These are phyloP conservation scores for Neolamprologus sp. DNA, from an alignment of 2,113 vertebrate genomes.

Conservation along the genomic window DNA sequence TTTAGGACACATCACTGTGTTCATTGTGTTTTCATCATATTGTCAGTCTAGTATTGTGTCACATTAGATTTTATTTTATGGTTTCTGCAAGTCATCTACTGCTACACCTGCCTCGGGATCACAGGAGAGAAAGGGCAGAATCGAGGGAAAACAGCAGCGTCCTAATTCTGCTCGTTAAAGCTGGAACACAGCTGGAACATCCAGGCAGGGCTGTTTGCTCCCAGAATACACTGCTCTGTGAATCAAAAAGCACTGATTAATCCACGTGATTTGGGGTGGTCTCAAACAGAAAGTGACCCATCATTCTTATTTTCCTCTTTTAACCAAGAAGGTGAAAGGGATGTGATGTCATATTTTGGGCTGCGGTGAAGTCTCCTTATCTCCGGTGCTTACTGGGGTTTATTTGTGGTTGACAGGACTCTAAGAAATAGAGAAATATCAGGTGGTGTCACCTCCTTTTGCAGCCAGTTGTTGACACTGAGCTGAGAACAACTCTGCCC, in stretches of 20 bases:
- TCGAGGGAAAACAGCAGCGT: not conserved
- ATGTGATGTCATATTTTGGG: not conserved
- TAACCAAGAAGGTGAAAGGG: not conserved
- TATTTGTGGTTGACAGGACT: not conserved
- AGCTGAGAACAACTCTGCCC: not conserved
- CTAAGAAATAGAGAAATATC: not conserved
- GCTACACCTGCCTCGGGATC: not conserved
- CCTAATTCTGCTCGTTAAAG: not conserved
- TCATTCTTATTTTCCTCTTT: not conserved
- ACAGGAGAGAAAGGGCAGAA: not conserved
- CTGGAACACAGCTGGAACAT: constrained; percentile 8
- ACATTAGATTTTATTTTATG: not conserved
- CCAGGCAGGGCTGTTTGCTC: not conserved
- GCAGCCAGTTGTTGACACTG: not conserved
- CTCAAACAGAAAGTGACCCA: not conserved
- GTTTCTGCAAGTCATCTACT: constrained; percentile 39
- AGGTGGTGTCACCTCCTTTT: not conserved
- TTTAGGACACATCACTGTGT: not conserved
- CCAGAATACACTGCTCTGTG: not conserved
- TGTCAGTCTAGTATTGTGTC: not conserved
- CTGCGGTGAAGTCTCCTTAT: not conserved
- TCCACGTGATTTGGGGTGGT: not conserved
- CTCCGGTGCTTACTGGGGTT: not conserved
- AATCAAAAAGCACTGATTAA: not conserved
- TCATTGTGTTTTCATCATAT: not conserved